Conservation (phyloP, 2,113 vertebrate genomes). For the Trogon melanurus region DNA sequence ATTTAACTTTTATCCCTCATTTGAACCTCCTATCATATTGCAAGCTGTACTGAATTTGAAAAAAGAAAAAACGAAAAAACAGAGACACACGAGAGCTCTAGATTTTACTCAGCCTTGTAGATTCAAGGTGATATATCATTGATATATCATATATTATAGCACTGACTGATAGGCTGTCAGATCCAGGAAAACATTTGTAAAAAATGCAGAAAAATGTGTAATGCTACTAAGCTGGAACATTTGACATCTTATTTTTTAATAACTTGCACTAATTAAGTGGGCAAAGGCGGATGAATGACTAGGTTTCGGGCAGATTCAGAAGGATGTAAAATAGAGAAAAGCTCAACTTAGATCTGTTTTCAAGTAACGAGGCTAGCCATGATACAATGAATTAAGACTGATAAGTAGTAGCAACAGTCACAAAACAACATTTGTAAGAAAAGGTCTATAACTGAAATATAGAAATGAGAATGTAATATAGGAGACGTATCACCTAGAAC, state of each 20-base stretch:
- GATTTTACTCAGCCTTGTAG: neutral
- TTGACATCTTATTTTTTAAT: neutral
- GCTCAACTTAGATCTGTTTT: neutral
- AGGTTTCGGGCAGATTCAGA: neutral
- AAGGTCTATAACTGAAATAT: neutral
- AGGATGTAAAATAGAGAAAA: neutral
- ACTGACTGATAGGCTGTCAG: neutral
- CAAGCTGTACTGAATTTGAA: neutral
- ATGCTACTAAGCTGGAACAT: neutral
- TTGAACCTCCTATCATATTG: neutral
- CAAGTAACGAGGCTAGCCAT: neutral
- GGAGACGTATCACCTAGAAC: neutral
- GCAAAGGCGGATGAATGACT: neutral
- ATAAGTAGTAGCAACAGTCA: neutral
- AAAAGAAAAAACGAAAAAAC: neutral
- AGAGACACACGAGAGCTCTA: neutral
- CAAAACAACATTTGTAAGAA: fast-evolving
- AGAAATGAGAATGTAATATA: neutral
- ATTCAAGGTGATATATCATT: neutral
- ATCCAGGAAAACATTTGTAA: neutral
- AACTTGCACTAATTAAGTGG: neutral
- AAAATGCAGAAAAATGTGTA: neutral
- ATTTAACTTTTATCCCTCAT: neutral
- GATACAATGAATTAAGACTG: too few relatives aligned
- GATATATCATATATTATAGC: neutral